These are phyloP conservation scores for Druon quercuslanigerum DNA, from an alignment of 1,140 invertebrate species.

Conservation along the genomic window DNA sequence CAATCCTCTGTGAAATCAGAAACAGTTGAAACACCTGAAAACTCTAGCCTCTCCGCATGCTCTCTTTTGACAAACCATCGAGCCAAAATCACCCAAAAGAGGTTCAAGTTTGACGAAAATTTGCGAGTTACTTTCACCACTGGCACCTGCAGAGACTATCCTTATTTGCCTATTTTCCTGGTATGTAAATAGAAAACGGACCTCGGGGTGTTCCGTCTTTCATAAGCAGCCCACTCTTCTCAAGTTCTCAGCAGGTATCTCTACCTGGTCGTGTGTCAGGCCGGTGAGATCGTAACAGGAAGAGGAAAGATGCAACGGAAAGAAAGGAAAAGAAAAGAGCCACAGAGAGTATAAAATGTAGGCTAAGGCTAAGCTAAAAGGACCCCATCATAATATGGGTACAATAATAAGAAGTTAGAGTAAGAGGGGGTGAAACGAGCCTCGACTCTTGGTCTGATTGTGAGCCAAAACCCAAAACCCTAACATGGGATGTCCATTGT, in stretches of 20 bases:
- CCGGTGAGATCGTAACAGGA: constrained; percentile 18
- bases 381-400: constrained; percentile 45
- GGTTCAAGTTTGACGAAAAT: no score
- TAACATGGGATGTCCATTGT: constrained; percentile 44
- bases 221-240: background rate
- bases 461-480: constrained; percentile 34
- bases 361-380: constrained; percentile 44
- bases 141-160: no score
- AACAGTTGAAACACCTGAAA: no score
- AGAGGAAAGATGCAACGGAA: constrained; percentile 18
- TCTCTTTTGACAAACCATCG: no score
- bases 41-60: no score
- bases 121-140: no score
- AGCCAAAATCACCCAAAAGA: no score
- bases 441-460: constrained; percentile 41
- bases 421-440: constrained; percentile 55
- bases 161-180: background rate
- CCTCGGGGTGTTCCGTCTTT: constrained; percentile 4
- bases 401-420: constrained; percentile 39
- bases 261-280: constrained; percentile 59
- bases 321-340: constrained; percentile 41
- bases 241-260: background rate
- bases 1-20: no score
- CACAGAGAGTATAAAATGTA: constrained; percentile 27
- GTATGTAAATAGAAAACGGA: background rate